Evolutionary conservation across 2,888 invertebrate species (phyloP).

Genomic region (Thalpophila matura): DNA sequence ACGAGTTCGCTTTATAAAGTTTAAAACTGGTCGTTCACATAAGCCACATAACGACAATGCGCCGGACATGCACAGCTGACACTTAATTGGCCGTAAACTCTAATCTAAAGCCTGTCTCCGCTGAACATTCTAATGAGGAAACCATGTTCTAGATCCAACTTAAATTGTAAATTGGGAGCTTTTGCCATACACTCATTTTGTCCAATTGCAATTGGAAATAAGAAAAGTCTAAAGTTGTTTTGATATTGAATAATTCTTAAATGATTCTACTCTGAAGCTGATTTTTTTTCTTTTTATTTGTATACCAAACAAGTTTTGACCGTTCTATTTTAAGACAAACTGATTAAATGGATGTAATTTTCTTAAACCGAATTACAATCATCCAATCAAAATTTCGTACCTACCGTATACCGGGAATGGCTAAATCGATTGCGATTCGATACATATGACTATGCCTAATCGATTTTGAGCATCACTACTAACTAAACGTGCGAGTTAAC

Average conservation of each 20-base stretch:
- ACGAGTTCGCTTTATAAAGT: no score
- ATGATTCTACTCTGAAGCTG: neutral
- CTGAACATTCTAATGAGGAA: conserved; percentile 29
- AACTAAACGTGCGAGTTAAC: neutral
- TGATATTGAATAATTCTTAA: no score
- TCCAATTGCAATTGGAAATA: no score
- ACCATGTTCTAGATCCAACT: conserved; percentile 21
- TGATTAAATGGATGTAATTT: conserved; percentile 19
- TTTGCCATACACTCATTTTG: conserved; percentile 1
- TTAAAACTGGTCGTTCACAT: conserved; percentile 23
- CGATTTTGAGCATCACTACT: conserved; percentile 22
- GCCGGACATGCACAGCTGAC: conserved; percentile 36
- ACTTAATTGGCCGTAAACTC: conserved; percentile 45
- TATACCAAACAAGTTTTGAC: conserved; percentile 8
- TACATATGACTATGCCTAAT: conserved; percentile 19
- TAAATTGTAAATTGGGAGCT: neutral
- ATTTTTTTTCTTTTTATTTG: conserved; percentile 15
- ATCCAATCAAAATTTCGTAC: conserved; percentile 25
- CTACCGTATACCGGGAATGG: conserved; percentile 6
- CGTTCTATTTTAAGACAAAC: conserved; percentile 25
- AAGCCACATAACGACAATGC: conserved; percentile 31
- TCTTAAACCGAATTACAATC: conserved; percentile 4
- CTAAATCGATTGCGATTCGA: conserved; percentile 27
- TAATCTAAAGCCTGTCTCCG: conserved; percentile 23
- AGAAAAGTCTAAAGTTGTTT: no score